Evolutionary conservation across 2,113 vertebrate genomes (phyloP).

Genomic region (Passer montanus): DNA sequence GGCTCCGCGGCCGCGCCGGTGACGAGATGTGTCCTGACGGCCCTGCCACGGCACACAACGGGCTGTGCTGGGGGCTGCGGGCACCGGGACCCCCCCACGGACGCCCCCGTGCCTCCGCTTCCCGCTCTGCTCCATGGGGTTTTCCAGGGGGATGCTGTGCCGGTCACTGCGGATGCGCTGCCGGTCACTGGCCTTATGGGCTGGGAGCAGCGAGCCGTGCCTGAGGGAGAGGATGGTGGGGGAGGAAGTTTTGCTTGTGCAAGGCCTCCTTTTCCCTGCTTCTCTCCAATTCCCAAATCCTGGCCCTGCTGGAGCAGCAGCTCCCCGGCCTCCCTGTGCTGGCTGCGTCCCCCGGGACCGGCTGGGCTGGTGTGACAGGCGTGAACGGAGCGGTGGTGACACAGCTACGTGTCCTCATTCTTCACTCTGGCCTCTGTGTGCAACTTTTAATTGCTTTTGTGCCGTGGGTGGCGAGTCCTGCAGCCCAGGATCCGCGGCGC

Average conservation of each 20-base stretch:
- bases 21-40: conserved; percentile 33
- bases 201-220: background rate
- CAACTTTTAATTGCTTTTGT: conserved; percentile 62
- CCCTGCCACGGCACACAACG: background rate
- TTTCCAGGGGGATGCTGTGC: background rate
- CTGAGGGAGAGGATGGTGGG: background rate
- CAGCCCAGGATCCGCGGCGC: conserved; percentile 6
- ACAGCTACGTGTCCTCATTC: conserved; percentile 36
- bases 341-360: background rate
- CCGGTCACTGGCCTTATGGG: fast-evolving
- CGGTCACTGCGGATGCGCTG: background rate
- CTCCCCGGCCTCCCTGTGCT: background rate
- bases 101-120: fast-evolving
- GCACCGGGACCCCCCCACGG: background rate
- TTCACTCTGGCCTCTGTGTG: conserved; percentile 39
- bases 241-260: background rate
- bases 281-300: fast-evolving
- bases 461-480: conserved; percentile 27
- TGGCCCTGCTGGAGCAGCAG: fast-evolving
- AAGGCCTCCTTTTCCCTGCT: background rate
- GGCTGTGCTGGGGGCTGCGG: background rate
- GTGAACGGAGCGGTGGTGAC: background rate
- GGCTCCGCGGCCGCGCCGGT: background rate
- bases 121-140: fast-evolving
- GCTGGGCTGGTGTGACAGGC: conserved; percentile 29